Evolutionary conservation across 2,888 invertebrate species (phyloP).

Genomic region (Acleris emargana): DNA sequence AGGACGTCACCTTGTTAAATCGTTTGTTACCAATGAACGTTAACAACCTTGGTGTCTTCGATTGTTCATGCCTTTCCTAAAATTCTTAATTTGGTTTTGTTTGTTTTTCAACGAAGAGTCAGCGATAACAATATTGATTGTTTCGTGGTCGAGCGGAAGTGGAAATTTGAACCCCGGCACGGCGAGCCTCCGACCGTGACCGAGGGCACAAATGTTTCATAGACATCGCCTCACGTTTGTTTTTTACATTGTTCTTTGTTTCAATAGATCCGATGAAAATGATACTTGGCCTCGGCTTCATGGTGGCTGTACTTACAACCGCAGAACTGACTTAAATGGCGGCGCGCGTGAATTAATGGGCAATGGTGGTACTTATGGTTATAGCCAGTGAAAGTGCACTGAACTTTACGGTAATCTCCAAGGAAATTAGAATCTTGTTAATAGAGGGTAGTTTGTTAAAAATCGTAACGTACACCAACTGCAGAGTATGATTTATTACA

Average conservation of each 20-base stretch:
- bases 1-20: neutral
- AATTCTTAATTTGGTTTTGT: slow-evolving; percentile 66
- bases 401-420: neutral
- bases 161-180: slow-evolving; percentile 75
- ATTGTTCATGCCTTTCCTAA: slow-evolving; percentile 51
- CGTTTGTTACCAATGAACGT: slow-evolving; percentile 6
- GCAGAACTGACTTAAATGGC: slow-evolving; percentile 36
- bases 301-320: slow-evolving; percentile 38
- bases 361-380: slow-evolving; percentile 8
- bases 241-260: slow-evolving; percentile 60
- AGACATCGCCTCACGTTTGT: slow-evolving; percentile 61
- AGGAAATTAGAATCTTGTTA: neutral
- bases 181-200: slow-evolving; percentile 73
- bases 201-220: slow-evolving; percentile 70
- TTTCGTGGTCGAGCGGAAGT: slow-evolving; percentile 74
- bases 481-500: too few relatives aligned
- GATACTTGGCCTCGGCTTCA: slow-evolving; percentile 46
- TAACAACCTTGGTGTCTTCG: slow-evolving; percentile 45
- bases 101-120: slow-evolving; percentile 72
- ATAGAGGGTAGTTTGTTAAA: neutral
- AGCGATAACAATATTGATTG: slow-evolving; percentile 77
- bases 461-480: too few relatives aligned
- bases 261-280: slow-evolving; percentile 53
- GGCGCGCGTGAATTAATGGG: slow-evolving; percentile 20
- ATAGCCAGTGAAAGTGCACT: slow-evolving; percentile 7